Percentiles rank a stretch among this genome's conserved stretches.
These are phyloP conservation scores for Drosophila repletoides DNA, from an alignment of 1,140 invertebrate genomes.

Conservation along the genomic window DNA sequence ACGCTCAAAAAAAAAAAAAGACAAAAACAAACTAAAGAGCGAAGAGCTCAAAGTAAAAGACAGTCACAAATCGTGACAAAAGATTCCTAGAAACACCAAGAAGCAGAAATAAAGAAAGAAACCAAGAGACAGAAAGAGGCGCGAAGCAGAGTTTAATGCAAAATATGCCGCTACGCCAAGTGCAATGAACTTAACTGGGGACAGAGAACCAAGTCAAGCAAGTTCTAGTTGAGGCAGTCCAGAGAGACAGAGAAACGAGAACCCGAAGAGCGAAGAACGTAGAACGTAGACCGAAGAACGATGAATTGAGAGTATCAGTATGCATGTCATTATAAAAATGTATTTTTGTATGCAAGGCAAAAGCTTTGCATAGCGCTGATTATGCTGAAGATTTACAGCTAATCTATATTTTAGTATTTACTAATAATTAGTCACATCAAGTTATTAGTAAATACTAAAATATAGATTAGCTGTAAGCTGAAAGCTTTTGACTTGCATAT, in stretches of 20 bases:
- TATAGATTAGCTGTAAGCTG: neutral
- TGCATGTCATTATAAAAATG: constrained; percentile 21
- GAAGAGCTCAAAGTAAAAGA: constrained; percentile 37
- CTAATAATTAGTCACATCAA: constrained; percentile 22
- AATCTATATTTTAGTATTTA: constrained; percentile 71
- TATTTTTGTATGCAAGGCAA: constrained; percentile 11
- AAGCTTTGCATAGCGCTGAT: constrained; percentile 44
- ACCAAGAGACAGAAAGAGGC: constrained; percentile 12
- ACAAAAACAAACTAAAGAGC: neutral
- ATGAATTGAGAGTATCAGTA: constrained; percentile 1
- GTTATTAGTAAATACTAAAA: neutral
- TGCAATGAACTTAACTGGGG: constrained; percentile 66
- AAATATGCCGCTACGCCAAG: constrained; percentile 77
- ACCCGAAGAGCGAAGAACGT: neutral
- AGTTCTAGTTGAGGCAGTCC: constrained; percentile 77
- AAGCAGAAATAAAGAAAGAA: neutral
- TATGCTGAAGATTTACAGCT: constrained; percentile 67
- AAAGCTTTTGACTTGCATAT: too few species aligned
- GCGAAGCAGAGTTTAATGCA: constrained; percentile 53
- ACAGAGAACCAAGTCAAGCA: constrained; percentile 64
- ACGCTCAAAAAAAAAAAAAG: neutral
- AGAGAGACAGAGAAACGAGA: neutral
- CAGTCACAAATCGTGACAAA: constrained; percentile 43
- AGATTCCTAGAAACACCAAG: constrained; percentile 22
- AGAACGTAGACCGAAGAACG: neutral